A percentile compares a stretch with the other conserved stretches of the same genome.
Evolutionary conservation across 2,113 vertebrate species (phyloP).

Genomic region (Psittacus erithacus): DNA sequence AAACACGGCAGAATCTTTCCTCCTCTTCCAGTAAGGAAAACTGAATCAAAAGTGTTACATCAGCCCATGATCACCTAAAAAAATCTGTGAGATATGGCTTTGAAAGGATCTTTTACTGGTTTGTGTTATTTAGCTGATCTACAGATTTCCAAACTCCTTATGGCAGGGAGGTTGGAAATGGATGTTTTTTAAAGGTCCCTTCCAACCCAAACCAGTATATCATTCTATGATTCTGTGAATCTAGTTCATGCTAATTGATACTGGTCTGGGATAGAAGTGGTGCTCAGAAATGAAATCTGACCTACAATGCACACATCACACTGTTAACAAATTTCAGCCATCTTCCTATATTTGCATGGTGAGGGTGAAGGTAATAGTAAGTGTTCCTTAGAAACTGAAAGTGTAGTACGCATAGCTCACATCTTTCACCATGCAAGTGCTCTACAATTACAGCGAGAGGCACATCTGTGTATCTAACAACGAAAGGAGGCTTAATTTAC

Average conservation of each 20-base stretch:
- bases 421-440: not conserved
- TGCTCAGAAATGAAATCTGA: not conserved
- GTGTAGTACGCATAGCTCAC: rapidly evolving
- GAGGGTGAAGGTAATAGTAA: not conserved
- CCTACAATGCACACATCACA: not conserved
- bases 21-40: not conserved
- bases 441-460: not conserved
- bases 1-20: not conserved
- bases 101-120: not conserved
- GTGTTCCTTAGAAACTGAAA: not conserved
- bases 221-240: not conserved
- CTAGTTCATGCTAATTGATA: not conserved
- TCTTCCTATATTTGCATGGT: not conserved
- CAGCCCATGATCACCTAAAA: not conserved
- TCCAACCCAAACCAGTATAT: not conserved
- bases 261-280: not conserved
- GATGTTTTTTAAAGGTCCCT: not conserved
- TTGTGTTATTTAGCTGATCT: not conserved
- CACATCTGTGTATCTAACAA: not conserved
- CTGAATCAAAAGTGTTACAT: not conserved
- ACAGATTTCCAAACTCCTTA: not conserved
- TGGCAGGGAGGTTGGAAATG: not conserved
- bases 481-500: not conserved
- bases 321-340: not conserved
- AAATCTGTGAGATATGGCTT: not conserved